Base-by-base conservation (phyloP, 2,888 invertebrate genomes). In the Trissolcus japonicus region DNA sequence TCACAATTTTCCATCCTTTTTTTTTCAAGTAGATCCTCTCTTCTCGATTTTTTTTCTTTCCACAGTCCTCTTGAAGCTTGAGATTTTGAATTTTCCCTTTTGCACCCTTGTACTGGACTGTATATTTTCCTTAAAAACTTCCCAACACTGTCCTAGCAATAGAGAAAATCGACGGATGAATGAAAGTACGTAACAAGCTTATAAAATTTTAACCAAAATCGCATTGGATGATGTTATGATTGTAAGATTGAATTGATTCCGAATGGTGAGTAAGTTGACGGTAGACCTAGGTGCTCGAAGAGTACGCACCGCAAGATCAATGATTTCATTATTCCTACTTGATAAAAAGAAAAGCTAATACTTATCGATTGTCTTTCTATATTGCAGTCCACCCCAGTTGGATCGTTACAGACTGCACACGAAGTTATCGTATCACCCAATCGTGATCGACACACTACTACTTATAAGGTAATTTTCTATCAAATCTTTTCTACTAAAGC, bases 371-470 rank as follows among this genome's bases (percentile, higher is more conserved):
- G 67, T 68, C 29, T 63, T 73, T 71, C 48, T 69, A n/a, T 60
- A 82, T 92, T 92, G 81, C 93, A 97, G 97, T 96, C 96, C 82
- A 97, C 97, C 80, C 96, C 97, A 78, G 96, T 97, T 87, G 96
- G 96, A 87, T 96, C 97, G 60, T 92, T 96, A 87, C 96, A 96
- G 91, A 96, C 96, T 82, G 95, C 95, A 84, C 96, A 96, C 89
- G 97, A 97, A 91, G 94, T 95, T 82, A 94, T 97, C 82, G 94
- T 95, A 84, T 96, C 97, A 84, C 96, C 96, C 82, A 96, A 95
- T 90, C 93, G 96, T 87, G 96, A 96, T 89, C 92, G 95, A 90
- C 94, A 95, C 91, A 93, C 93, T 85, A 91, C 94, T 83, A 93
- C 94, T 89, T 94, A 94, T 89, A 95, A 95, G 94, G 95, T 95